phyloP scores from a whole-genome alignment of 2,888 invertebrate genomes.

The Acronicta psi region DNA sequence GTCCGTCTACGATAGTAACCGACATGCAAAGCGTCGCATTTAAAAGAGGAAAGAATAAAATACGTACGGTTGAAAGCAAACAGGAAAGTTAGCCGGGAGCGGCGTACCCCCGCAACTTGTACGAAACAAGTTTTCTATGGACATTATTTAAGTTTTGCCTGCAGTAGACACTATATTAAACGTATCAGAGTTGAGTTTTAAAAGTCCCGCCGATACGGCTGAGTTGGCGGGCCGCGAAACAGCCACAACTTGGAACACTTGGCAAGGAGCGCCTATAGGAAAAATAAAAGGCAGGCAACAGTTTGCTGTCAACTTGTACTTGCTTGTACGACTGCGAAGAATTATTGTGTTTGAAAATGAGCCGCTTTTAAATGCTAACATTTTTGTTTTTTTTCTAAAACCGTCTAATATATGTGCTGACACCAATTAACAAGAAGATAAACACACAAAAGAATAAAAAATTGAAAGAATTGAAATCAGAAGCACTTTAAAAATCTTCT shows the following conservation, averaged over 20 bases:
- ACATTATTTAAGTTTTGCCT: slow-evolving; percentile 83
- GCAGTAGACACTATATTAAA: slow-evolving; percentile 80
- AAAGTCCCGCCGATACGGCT: slow-evolving; percentile 76
- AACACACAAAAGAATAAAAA: too few relatives aligned
- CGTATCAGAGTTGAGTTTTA: slow-evolving; percentile 80
- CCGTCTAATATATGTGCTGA: not conserved
- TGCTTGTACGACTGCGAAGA: slow-evolving; percentile 58
- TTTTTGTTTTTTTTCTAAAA: slow-evolving; percentile 3
- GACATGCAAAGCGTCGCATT: slow-evolving; percentile 81
- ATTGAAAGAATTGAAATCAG: too few relatives aligned
- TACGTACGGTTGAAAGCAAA: slow-evolving; percentile 75
- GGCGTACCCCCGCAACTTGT: slow-evolving; percentile 64
- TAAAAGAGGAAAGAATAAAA: slow-evolving; percentile 79
- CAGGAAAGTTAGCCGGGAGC: slow-evolving; percentile 77
- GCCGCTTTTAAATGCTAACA: slow-evolving; percentile 38
- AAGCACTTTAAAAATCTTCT: not conserved
- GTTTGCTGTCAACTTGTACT: slow-evolving; percentile 67
- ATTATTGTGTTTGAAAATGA: slow-evolving; percentile 59
- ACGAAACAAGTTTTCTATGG: slow-evolving; percentile 81
- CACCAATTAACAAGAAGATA: not conserved
- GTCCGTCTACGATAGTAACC: slow-evolving; percentile 73
- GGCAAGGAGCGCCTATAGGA: slow-evolving; percentile 80
- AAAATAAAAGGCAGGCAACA: slow-evolving; percentile 85
- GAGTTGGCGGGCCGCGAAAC: slow-evolving; percentile 80
- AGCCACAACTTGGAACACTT: slow-evolving; percentile 76